Base-by-base conservation (phyloP, 2,888 invertebrate genomes). In the Cheiracanthium punctorium region DNA sequence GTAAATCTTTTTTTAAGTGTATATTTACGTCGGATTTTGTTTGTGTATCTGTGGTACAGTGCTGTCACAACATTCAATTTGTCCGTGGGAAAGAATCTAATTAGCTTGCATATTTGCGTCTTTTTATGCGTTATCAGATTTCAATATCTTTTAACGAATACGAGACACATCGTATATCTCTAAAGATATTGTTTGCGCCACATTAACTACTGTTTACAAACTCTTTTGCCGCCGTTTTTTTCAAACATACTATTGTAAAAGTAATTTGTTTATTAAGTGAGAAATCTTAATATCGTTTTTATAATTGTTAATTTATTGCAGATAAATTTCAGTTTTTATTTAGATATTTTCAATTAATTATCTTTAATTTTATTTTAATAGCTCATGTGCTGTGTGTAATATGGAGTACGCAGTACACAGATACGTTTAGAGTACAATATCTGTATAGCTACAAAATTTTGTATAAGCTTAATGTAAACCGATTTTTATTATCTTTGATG, bases 21-120 rank as follows among this genome's bases (percentile, higher is more conserved):
- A 37, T 20, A n/a, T 65, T 73, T 37, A 20, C 69, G 29, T 76
- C 43, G 74, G 37, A 79, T 79, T 74, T 77, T 84, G 77, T 84
- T 77, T 84, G 72, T 76, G 75, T 84, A 84, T 84, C 48, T 73
- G 20, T 67, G 29, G 74, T 75, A 43, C 65, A 75, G 71, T 86
- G 80, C 85, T 86, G 85, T 86, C 85, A 85, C 73, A 80, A 86
- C 85, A 86, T 86, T 80, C 33, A 69, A 74, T 37, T 33, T 37
- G 7, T 20, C 24, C 32, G 32, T 41, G 29, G 70, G n/a, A 32
- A 37, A 30, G 24, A 41, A 67, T 70, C 17, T 52, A 67, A 24
- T 71, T 29, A 29, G 20, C 14, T 58, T 64, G 32, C 20, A 71
- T 37, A 4, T n/a, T 58, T 58, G 24, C 20, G 4, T 58, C 20